phyloP scores from a whole-genome alignment of 2,888 invertebrate species.

The Diaperis boleti region DNA sequence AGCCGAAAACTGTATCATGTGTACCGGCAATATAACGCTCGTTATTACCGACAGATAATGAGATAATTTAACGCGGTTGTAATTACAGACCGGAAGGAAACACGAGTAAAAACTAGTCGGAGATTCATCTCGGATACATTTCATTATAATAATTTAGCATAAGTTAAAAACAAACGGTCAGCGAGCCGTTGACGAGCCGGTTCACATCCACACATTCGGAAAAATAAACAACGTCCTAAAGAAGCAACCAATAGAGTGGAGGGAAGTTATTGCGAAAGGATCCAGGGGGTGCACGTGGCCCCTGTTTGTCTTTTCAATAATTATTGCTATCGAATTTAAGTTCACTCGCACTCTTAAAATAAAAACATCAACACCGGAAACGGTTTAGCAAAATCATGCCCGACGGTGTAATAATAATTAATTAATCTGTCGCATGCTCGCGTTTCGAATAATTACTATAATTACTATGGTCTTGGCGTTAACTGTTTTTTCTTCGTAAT shows the following conservation, averaged over 20 bases:
- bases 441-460: conserved; percentile 22
- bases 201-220: conserved; percentile 35
- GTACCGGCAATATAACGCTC: conserved; percentile 57
- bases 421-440: conserved; percentile 16
- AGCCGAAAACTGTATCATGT: conserved; percentile 40
- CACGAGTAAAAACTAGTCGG: conserved; percentile 66
- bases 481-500: conserved; percentile 18
- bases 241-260: conserved; percentile 54
- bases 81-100: conserved; percentile 68
- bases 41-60: conserved; percentile 62
- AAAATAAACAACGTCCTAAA: conserved; percentile 2
- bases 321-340: no score
- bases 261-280: conserved; percentile 57
- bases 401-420: not conserved
- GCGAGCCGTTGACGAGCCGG: conserved; percentile 38
- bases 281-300: conserved; percentile 40
- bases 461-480: conserved; percentile 19
- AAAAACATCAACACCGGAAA: conserved; percentile 5
- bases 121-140: conserved; percentile 67
- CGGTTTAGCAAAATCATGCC: not conserved
- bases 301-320: conserved; percentile 36
- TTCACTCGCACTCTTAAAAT: conserved; percentile 14
- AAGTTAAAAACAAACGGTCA: conserved; percentile 44
- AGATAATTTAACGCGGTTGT: conserved; percentile 65
- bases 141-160: conserved; percentile 67